These are phyloP conservation scores for Agrypnia vestita DNA, from an alignment of 1,140 invertebrate species.

Conservation along the genomic window DNA sequence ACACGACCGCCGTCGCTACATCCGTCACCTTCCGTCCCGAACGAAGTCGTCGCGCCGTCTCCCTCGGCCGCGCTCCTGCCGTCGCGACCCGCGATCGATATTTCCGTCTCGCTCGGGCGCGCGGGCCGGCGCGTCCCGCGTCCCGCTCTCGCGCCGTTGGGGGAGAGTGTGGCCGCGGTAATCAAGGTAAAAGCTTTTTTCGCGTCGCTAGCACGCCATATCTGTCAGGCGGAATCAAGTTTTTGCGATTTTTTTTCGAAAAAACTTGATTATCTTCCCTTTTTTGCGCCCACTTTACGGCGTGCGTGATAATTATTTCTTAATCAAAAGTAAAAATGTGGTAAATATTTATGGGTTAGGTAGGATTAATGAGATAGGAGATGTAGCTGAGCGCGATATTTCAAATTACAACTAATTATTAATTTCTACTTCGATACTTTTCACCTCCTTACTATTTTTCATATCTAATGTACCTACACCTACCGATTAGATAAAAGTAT, in stretches of 20 bases:
- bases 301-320: background rate
- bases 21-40: background rate
- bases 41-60: background rate
- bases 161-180: conserved; percentile 54
- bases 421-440: no score
- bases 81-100: background rate
- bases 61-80: background rate
- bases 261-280: conserved; percentile 15
- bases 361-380: no score
- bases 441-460: no score
- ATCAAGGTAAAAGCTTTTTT: conserved; percentile 61
- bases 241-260: background rate
- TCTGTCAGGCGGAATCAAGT: conserved; percentile 18
- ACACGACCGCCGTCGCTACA: background rate
- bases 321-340: background rate
- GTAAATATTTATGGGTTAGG: no score
- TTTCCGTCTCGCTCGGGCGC: background rate
- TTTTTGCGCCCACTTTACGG: background rate
- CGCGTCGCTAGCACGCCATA: conserved; percentile 28
- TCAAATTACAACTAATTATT: no score
- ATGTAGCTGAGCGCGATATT: no score
- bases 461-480: no score
- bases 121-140: background rate
- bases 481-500: no score
- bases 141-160: conserved; percentile 23